Percentiles rank a stretch among this genome's conserved stretches.
Conservation (phyloP, 2,797 vertebrate genomes). For the Ciconia nigra region DNA sequence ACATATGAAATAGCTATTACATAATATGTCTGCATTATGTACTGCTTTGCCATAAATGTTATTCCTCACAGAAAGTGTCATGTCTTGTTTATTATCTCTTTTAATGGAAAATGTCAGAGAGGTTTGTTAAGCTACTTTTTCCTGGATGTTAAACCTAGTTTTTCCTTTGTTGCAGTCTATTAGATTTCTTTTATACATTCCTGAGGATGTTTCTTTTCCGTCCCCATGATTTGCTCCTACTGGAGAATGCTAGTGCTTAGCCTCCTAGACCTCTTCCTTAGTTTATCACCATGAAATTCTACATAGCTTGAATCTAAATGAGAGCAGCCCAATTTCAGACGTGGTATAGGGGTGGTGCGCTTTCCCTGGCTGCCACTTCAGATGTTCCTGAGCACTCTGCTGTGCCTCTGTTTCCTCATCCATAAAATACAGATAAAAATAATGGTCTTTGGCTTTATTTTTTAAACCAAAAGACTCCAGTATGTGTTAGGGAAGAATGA, state of each 20-base stretch:
- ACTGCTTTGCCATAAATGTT: background rate
- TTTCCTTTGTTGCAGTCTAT: background rate
- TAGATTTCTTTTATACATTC: background rate
- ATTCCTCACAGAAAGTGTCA: background rate
- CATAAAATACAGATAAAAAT: background rate
- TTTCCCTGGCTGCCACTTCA: background rate
- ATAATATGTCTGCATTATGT: background rate
- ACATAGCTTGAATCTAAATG: background rate
- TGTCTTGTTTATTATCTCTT: background rate
- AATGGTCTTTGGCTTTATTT: background rate
- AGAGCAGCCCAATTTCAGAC: background rate
- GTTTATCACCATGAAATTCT: background rate
- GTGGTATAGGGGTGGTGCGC: background rate
- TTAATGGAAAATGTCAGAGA: background rate
- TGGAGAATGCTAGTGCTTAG: background rate
- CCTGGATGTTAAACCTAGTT: background rate
- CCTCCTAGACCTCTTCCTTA: background rate
- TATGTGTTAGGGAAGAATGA: background rate
- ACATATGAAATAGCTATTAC: background rate
- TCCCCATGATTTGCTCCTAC: background rate
- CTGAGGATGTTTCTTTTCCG: background rate
- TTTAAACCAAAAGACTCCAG: background rate
- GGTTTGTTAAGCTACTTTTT: background rate
- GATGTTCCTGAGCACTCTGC: background rate
- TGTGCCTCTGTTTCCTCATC: background rate